Evolutionary conservation across 2,797 vertebrate genomes (phyloP).

Genomic region (Falco cherrug): DNA sequence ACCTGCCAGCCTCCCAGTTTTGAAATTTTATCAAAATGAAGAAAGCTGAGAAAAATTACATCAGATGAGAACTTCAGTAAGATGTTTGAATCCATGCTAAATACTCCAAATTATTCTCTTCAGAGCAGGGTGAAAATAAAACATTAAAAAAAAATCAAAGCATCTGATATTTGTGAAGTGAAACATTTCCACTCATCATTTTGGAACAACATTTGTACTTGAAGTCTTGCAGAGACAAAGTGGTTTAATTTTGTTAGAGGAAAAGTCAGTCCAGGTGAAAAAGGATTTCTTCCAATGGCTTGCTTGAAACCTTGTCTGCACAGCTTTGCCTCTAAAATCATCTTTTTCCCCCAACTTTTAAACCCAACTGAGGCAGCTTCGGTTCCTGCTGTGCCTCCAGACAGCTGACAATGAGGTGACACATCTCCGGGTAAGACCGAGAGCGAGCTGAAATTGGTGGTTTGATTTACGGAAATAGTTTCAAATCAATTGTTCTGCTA

Average conservation of each 20-base stretch:
- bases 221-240: not conserved
- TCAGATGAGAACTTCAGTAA: not conserved
- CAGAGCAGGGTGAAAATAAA: not conserved
- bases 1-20: not conserved
- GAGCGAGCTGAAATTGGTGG: not conserved
- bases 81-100: not conserved
- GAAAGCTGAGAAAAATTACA: not conserved
- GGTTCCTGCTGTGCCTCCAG: not conserved
- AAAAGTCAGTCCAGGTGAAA: not conserved
- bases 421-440: not conserved
- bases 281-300: not conserved
- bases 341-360: not conserved
- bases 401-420: not conserved
- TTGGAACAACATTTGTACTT: not conserved
- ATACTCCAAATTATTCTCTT: not conserved
- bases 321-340: not conserved
- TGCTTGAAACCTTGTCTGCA: not conserved
- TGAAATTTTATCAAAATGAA: not conserved
- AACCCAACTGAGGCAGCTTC: not conserved
- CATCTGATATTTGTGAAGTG: not conserved
- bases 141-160: not conserved
- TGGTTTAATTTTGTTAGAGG: not conserved
- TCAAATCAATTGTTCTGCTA: slow-evolving; percentile 44
- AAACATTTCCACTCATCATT: not conserved
- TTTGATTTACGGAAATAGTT: not conserved